Evolutionary conservation across 23 tunicate species (phyloP).

Genomic region (Clavelina lepadiformis): DNA sequence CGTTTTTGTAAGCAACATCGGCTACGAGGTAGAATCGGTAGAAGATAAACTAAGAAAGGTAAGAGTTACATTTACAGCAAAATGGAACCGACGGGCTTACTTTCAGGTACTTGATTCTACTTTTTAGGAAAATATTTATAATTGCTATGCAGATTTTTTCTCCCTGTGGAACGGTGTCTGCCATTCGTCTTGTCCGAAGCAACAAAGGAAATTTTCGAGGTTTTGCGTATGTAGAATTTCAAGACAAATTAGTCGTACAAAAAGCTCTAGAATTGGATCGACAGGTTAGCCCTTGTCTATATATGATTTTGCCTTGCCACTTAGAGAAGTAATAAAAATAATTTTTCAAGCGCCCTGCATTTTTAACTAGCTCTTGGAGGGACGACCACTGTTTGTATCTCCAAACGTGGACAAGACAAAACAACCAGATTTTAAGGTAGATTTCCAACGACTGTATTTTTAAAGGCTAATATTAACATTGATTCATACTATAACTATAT

Average conservation of each 20-base stretch:
- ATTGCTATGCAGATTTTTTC: conserved; percentile 41
- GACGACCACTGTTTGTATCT: conserved; percentile 76
- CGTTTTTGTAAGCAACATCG: conserved; percentile 79
- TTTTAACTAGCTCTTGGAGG: conserved; percentile 47
- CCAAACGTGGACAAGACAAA: conserved; percentile 68
- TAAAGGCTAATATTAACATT: neutral
- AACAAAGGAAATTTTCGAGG: conserved; percentile 82
- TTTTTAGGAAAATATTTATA: neutral
- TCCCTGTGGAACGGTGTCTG: conserved; percentile 47
- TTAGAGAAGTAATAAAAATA: too few relatives aligned
- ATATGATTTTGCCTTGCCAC: too few relatives aligned
- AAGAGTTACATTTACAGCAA: neutral
- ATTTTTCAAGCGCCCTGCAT: too few relatives aligned
- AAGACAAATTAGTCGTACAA: conserved; percentile 30
- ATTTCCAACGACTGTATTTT: neutral
- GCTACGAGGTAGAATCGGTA: conserved; percentile 39
- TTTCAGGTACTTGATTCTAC: neutral
- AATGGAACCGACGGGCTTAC: neutral
- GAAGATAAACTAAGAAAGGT: conserved; percentile 65
- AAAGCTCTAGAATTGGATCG: conserved; percentile 77
- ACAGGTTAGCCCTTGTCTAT: conserved; percentile 45
- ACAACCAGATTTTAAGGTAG: conserved; percentile 60
- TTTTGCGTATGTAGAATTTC: conserved; percentile 56
- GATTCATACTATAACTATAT: neutral
- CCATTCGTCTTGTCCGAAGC: conserved; percentile 47